Conservation (phyloP, 2,113 vertebrate species). For the Rousettus leschenaultii region DNA sequence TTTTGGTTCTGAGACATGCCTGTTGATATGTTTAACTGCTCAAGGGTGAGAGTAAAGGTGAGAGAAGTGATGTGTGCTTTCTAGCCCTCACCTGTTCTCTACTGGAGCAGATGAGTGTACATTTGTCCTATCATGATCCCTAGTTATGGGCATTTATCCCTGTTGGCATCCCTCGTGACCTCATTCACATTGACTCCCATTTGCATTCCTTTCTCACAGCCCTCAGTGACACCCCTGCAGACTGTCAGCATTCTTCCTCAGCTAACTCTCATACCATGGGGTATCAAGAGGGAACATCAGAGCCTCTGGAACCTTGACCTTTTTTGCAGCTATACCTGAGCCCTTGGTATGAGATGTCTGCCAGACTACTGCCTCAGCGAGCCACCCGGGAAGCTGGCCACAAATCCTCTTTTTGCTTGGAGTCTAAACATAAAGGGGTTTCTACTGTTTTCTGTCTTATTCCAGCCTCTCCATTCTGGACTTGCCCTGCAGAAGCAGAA, state of each 20-base stretch:
- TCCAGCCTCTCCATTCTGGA: neutral
- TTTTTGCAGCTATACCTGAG: neutral
- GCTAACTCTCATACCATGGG: neutral
- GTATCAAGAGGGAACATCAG: neutral
- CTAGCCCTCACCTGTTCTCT: neutral
- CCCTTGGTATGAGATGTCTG: neutral
- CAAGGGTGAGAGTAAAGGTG: neutral
- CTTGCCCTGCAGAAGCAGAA: neutral
- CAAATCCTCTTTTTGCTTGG: neutral
- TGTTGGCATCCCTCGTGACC: neutral
- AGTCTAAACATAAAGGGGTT: neutral
- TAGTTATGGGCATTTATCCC: neutral
- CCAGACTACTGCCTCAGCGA: neutral
- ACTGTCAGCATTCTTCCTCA: neutral
- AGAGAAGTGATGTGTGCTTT: neutral
- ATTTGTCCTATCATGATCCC: neutral
- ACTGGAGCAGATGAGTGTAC: neutral
- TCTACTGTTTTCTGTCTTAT: neutral
- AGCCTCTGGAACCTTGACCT: neutral
- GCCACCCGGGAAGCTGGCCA: rapidly evolving
- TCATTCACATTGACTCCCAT: neutral
- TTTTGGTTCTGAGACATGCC: slow-evolving; percentile 26
- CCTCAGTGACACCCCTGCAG: neutral
- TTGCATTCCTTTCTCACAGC: neutral
- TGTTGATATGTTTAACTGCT: neutral